phyloP scores from a whole-genome alignment of 2,888 invertebrate genomes.

The Nasonovia ribisnigri region DNA sequence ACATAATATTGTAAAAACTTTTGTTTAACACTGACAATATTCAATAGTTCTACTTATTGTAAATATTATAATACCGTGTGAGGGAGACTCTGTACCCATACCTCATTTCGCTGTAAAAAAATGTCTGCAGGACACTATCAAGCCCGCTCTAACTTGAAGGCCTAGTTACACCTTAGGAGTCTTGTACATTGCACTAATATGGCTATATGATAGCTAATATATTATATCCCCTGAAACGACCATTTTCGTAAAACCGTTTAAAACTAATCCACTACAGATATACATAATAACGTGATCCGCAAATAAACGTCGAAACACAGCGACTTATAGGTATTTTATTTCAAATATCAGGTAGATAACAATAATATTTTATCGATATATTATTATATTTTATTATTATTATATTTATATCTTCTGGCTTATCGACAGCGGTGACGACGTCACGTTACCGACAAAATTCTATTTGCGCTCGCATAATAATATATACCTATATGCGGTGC shows the following conservation, averaged over 20 bases:
- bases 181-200: not conserved
- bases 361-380: no score
- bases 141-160: not conserved
- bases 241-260: not conserved
- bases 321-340: not conserved
- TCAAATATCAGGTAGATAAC: not conserved
- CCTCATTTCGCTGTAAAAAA: not conserved
- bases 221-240: not conserved
- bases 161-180: not conserved
- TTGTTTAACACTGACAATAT: no score
- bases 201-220: no score
- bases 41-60: not conserved
- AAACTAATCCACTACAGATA: not conserved
- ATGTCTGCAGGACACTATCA: not conserved
- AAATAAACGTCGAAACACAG: not conserved
- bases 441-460: not conserved
- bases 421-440: not conserved
- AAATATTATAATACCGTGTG: not conserved
- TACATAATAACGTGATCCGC: not conserved
- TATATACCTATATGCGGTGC: not conserved
- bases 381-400: not conserved
- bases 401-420: not conserved
- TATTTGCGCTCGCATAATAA: not conserved
- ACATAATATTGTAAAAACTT: not conserved
- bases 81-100: not conserved